Evolutionary conservation across 2,797 vertebrate species (phyloP).

Genomic region (Sebastes diploproa): DNA sequence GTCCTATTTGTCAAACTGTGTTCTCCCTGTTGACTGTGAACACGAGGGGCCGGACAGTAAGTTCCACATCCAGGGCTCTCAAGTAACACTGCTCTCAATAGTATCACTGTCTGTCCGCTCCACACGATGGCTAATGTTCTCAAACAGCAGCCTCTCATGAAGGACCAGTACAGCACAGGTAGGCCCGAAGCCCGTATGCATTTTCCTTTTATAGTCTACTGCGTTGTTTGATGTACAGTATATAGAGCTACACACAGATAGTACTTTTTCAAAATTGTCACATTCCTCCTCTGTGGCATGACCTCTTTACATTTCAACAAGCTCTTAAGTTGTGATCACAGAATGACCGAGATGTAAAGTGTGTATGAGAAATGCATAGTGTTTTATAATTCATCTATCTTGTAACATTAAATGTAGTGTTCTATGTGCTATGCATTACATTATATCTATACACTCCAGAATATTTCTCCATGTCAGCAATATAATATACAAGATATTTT

Average conservation of each 20-base stretch:
- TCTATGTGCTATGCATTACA: not conserved
- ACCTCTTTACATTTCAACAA: not conserved
- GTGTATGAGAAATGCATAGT: not conserved
- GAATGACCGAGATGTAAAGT: not conserved
- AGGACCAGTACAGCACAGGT: constrained; percentile 54
- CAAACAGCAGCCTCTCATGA: constrained; percentile 49
- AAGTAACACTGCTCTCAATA: constrained; percentile 46
- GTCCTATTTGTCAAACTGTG: not conserved
- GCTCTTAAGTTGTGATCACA: not conserved
- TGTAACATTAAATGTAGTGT: not conserved
- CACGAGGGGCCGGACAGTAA: not conserved
- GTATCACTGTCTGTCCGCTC: constrained; percentile 52
- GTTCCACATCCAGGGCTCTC: constrained; percentile 36
- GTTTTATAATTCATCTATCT: not conserved
- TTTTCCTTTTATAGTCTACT: not conserved
- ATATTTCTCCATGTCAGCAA: not conserved
- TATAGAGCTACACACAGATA: not conserved
- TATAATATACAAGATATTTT: not conserved
- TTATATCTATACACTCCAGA: not conserved
- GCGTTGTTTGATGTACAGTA: not conserved
- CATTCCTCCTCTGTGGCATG: not conserved
- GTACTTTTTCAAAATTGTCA: not conserved
- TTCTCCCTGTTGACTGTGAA: constrained; percentile 15
- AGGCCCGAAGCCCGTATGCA: not conserved
- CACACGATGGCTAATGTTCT: constrained; percentile 44